Evolutionary conservation across 2,888 invertebrate species (phyloP), one percentile per base, ranked within the genome.

Genomic region (Cerastis leucographa): DNA sequence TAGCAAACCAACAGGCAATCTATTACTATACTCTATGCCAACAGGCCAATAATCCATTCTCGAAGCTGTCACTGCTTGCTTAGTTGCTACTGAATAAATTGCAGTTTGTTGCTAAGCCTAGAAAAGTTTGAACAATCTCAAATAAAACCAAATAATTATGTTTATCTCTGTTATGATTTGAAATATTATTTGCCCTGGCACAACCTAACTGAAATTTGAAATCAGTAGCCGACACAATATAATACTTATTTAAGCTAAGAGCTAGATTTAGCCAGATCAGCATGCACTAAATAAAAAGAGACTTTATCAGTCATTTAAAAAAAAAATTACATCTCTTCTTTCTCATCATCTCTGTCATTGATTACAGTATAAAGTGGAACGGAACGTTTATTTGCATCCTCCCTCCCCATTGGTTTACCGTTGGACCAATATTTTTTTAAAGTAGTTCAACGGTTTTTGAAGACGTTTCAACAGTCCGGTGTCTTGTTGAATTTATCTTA

Each of bases 401-500:
- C 89, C 78, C 71, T 76, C 80, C 70, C 83, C 76, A 94, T 95
- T 95, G 94, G 96, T 80, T 86, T 75, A 80, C 85, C 76, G 80
- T 80, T 75, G 72, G 76, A 85, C 95, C 95, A 83, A 83, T 95
- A 89, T 89, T 91, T 92, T 91, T 93, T 93, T 84, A 92, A 94
- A 92, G 90, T 89, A 90, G 85, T 83, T 86, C 94, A 96, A 96
- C 96, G 96, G 96, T 96, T 96, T 96, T 95, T 94, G 91, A 92
- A 94, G 92, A 93, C 93, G 90, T 92, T 83, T 93, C 90, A 90
- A 91, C 90, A 91, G 92, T 95, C 94, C 93, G 92, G 95, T 95
- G 93, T 93, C 91, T 92, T 93, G 93, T 93, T 92, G 91, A 92
- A 91, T 92, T 92, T 91, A 90, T 82, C 82, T 90, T 87, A 86